Conservation (phyloP, 2,797 vertebrate species). For the Oryzias sinensis region DNA sequence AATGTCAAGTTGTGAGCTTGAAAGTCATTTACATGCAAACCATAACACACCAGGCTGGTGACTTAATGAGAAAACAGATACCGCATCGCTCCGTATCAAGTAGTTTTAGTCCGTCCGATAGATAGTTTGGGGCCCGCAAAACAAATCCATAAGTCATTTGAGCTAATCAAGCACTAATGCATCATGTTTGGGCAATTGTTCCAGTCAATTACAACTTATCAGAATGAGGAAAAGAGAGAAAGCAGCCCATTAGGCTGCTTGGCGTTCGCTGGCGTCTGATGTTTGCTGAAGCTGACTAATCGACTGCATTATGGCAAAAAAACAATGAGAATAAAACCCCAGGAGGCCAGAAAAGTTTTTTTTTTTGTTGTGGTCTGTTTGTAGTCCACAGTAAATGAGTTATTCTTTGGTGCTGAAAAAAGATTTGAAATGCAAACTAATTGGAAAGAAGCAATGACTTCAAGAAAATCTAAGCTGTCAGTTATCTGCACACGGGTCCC, state of each 20-base stretch:
- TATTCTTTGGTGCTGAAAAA: conserved; percentile 24
- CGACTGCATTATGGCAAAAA: conserved; percentile 46
- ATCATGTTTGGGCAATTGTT: conserved; percentile 55
- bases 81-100: conserved; percentile 21
- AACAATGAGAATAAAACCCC: conserved; percentile 52
- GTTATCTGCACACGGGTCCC: conserved; percentile 14
- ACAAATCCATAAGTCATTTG: conserved; percentile 59
- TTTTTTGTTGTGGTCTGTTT: conserved; percentile 30
- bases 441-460: conserved; percentile 36
- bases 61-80: conserved; percentile 18
- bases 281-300: conserved; percentile 65
- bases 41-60: not conserved
- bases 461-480: conserved; percentile 41
- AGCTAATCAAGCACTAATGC: conserved; percentile 53
- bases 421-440: conserved; percentile 38
- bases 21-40: conserved; percentile 5
- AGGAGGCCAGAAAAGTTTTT: conserved; percentile 20
- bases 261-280: conserved; percentile 46
- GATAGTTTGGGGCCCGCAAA: conserved; percentile 40
- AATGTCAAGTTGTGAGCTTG: too few relatives aligned
- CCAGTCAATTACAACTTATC: conserved; percentile 65
- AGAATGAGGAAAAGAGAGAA: conserved; percentile 49
- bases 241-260: conserved; percentile 49
- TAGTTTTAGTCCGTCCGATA: conserved; percentile 32
- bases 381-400: conserved; percentile 32